Percentiles rank a stretch among this genome's conserved stretches.
These are phyloP conservation scores for Sphenodon punctatus DNA, from an alignment of 2,797 vertebrate genomes.

Conservation along the genomic window DNA sequence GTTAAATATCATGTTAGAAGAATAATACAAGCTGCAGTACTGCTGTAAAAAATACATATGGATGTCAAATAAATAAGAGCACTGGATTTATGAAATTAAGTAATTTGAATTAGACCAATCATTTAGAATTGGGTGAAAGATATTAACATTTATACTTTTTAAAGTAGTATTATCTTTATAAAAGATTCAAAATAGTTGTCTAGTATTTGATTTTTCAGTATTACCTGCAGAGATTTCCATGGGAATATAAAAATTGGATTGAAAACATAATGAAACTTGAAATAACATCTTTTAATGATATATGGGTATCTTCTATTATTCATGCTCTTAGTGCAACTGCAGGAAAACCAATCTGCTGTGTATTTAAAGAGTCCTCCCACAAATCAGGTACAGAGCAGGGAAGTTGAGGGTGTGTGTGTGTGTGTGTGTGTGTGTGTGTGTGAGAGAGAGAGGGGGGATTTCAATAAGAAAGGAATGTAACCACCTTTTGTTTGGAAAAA, in stretches of 20 bases:
- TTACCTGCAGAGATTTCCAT: background rate
- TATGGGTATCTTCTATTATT: background rate
- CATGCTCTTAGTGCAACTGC: background rate
- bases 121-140: conserved; percentile 18
- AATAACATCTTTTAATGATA: background rate
- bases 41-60: background rate
- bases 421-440: background rate
- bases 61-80: conserved; percentile 15
- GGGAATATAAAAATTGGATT: background rate
- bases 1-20: background rate
- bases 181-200: background rate
- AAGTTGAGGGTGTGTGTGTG: background rate
- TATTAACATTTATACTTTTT: background rate
- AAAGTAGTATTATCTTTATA: background rate
- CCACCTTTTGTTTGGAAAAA: background rate
- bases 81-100: conserved; percentile 10
- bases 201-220: background rate
- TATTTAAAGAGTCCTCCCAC: conserved; percentile 28
- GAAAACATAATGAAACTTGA: conserved; percentile 6
- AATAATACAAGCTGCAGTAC: background rate
- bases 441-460: too few relatives aligned
- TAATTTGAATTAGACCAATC: conserved; percentile 24
- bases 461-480: background rate
- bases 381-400: too few relatives aligned
- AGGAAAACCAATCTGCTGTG: background rate